phyloP scores from a whole-genome alignment of 2,797 vertebrate species.

The Trachurus trachurus region DNA sequence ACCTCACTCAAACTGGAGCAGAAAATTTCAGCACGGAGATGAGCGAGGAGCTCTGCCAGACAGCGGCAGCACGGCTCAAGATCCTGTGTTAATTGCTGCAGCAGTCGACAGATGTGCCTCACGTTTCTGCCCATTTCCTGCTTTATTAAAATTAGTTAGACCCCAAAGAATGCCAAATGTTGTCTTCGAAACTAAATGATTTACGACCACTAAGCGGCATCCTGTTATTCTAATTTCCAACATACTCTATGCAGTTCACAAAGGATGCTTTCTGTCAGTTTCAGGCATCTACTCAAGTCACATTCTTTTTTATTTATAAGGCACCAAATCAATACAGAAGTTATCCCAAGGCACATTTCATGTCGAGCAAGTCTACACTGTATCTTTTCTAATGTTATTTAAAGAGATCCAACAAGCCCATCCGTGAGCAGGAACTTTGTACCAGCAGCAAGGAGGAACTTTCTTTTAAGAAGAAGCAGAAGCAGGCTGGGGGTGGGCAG shows the following conservation, averaged over 20 bases:
- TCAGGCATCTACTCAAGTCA: slow-evolving; percentile 23
- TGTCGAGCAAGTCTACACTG: no score
- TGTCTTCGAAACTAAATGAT: slow-evolving; percentile 74
- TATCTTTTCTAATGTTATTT: no score
- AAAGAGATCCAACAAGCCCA: background rate
- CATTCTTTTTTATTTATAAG: background rate
- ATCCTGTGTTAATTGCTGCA: slow-evolving; percentile 76
- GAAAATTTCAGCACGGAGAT: slow-evolving; percentile 75
- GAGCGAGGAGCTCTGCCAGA: slow-evolving; percentile 68
- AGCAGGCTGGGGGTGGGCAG: no score
- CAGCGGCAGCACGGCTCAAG: slow-evolving; percentile 49
- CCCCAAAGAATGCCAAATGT: slow-evolving; percentile 72
- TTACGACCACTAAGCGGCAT: slow-evolving; percentile 58
- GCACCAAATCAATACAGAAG: background rate
- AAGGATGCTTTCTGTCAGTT: slow-evolving; percentile 37
- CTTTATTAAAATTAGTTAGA: slow-evolving; percentile 75
- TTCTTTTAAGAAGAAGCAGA: no score
- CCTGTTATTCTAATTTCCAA: slow-evolving; percentile 60
- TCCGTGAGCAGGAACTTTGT: background rate
- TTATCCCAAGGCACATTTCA: background rate
- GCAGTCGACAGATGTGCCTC: slow-evolving; percentile 82
- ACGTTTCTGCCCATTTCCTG: slow-evolving; percentile 73
- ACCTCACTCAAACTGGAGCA: slow-evolving; percentile 79
- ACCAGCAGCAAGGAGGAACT: no score
- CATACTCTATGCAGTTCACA: slow-evolving; percentile 32